Evolutionary conservation across 2,113 vertebrate genomes (phyloP).

Genomic region (Motacilla alba): DNA sequence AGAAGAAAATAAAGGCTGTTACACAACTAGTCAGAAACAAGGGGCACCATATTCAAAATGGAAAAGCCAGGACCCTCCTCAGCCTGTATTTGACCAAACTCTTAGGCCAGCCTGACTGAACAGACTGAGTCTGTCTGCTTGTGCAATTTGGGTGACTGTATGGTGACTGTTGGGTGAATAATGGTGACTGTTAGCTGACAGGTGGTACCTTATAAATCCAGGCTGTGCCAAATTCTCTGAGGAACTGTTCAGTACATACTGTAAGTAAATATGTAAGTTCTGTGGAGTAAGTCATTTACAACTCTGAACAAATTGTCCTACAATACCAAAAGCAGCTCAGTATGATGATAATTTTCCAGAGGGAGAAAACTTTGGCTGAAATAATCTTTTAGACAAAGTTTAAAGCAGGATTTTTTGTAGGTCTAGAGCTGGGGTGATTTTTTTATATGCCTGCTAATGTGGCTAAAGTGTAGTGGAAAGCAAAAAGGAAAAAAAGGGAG

Average conservation of each 20-base stretch:
- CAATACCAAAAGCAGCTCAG: not conserved
- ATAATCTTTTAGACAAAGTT: not conserved
- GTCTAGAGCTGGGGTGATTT: not conserved
- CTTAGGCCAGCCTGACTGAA: not conserved
- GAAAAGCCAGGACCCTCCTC: not conserved
- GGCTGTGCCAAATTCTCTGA: not conserved
- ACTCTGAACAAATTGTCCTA: not conserved
- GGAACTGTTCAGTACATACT: not conserved
- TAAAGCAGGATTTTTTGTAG: not conserved
- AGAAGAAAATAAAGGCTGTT: not conserved
- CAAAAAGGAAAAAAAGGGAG: not conserved
- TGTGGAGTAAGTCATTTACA: not conserved
- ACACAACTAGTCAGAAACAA: not conserved
- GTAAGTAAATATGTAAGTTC: not conserved
- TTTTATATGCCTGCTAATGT: not conserved
- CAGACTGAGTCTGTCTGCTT: not conserved
- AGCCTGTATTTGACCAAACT: not conserved
- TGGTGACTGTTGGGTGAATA: not conserved
- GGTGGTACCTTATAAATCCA: conserved; percentile 43
- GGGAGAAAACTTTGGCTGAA: not conserved
- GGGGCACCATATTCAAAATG: not conserved
- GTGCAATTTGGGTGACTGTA: not conserved
- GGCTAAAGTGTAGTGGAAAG: not conserved
- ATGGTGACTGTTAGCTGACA: conserved; percentile 20
- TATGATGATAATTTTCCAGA: not conserved